A percentile compares a stretch with the other conserved stretches of the same genome.
phyloP scores from a whole-genome alignment of 2,888 invertebrate species.

The Chrysodeixis includens region DNA sequence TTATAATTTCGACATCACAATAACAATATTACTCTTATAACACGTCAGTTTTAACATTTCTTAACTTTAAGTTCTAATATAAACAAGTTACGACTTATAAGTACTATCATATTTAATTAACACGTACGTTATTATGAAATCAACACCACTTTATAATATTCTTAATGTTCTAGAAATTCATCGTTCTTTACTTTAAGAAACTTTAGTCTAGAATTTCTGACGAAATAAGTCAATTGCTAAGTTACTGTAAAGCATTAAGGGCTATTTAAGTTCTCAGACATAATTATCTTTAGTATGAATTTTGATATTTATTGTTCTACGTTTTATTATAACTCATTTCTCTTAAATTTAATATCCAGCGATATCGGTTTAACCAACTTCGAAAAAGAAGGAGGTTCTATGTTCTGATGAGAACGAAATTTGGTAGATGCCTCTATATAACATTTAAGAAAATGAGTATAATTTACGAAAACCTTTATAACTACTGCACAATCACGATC shows the following conservation, averaged over 20 bases:
- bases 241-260: background rate
- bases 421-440: too few relatives aligned
- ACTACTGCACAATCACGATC: too few relatives aligned
- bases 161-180: background rate
- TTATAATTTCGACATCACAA: too few relatives aligned
- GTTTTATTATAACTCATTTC: background rate
- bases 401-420: too few relatives aligned
- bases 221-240: background rate
- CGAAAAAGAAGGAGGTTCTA: too few relatives aligned
- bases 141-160: background rate
- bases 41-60: too few relatives aligned
- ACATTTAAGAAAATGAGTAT: too few relatives aligned
- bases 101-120: conserved; percentile 10
- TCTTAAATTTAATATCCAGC: too few relatives aligned
- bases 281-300: background rate
- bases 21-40: too few relatives aligned
- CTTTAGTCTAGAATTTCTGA: background rate
- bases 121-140: conserved; percentile 13
- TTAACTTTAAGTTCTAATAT: too few relatives aligned
- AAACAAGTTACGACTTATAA: conserved; percentile 1
- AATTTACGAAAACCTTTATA: too few relatives aligned
- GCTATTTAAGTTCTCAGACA: background rate
- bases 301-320: background rate
- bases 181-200: background rate
- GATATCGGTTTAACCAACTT: too few relatives aligned